A percentile compares a stretch with the other conserved stretches of the same genome.
These are phyloP conservation scores for Tholera decimalis DNA, from an alignment of 2,888 invertebrate genomes.

Conservation along the genomic window DNA sequence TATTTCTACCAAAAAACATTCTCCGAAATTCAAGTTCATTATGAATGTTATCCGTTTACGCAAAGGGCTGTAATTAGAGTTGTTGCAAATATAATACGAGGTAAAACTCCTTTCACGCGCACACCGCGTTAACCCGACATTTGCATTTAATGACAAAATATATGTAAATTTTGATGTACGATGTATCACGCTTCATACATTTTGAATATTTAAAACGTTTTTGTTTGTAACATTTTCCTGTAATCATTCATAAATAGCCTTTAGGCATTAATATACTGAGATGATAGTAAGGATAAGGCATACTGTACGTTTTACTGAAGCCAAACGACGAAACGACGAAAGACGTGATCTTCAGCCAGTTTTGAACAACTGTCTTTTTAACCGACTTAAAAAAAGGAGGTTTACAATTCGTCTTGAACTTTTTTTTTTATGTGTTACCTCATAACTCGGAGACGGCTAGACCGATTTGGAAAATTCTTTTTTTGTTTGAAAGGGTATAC, in stretches of 20 bases:
- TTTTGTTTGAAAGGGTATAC: too few species aligned
- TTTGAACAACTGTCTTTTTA: too few species aligned
- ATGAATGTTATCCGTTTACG: conserved; percentile 45
- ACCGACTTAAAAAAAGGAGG: too few species aligned
- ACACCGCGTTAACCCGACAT: conserved; percentile 49
- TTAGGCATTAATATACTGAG: too few species aligned
- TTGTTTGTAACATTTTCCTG: conserved; percentile 18
- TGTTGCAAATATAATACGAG: conserved; percentile 50
- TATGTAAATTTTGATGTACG: conserved; percentile 62
- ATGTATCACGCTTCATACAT: conserved; percentile 48
- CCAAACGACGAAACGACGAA: too few species aligned
- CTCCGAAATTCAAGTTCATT: conserved; percentile 36
- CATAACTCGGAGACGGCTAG: too few species aligned
- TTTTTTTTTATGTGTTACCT: too few species aligned
- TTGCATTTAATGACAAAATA: conserved; percentile 63
- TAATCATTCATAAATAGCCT: not conserved
- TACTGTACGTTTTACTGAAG: too few species aligned
- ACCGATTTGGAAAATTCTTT: too few species aligned
- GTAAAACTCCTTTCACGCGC: conserved; percentile 11
- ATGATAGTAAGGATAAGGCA: too few species aligned
- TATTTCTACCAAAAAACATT: conserved; percentile 18
- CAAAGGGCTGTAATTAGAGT: conserved; percentile 56
- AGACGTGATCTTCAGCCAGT: too few species aligned
- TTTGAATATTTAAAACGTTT: conserved; percentile 51
- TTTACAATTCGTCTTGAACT: too few species aligned